Conservation (phyloP, 2,797 vertebrate genomes). For the Kryptolebias ocellatus region DNA sequence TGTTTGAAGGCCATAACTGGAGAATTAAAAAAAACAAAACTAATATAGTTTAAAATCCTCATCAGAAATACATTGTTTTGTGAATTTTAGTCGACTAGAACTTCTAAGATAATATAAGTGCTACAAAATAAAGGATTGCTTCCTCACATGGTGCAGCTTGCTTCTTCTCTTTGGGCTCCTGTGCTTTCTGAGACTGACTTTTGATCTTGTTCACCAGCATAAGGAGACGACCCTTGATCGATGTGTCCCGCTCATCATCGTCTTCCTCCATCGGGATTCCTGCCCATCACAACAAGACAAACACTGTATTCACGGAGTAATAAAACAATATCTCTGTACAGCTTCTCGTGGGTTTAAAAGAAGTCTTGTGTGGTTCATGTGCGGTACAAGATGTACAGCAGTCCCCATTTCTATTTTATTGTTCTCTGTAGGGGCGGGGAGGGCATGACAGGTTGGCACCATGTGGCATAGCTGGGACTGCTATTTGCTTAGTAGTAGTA, state of each 20-base stretch:
- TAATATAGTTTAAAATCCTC: too few species aligned
- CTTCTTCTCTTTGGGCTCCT: slow-evolving; percentile 85
- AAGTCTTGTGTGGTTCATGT: slow-evolving; percentile 10
- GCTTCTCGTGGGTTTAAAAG: slow-evolving; percentile 6
- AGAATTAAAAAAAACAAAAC: too few species aligned
- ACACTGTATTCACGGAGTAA: slow-evolving; percentile 5
- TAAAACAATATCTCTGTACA: slow-evolving; percentile 24
- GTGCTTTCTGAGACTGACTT: slow-evolving; percentile 86
- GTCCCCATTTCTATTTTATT: background rate
- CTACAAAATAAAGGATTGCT: background rate
- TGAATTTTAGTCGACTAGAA: background rate
- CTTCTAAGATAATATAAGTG: too few species aligned
- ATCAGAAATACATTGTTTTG: background rate
- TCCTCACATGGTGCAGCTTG: slow-evolving; percentile 89
- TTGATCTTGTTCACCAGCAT: slow-evolving; percentile 92
- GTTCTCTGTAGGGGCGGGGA: background rate
- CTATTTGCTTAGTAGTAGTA: slow-evolving; percentile 35
- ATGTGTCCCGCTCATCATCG: slow-evolving; percentile 87
- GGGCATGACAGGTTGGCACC: slow-evolving; percentile 15
- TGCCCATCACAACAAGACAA: slow-evolving; percentile 62
- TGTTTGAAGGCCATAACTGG: too few species aligned
- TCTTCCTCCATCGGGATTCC: slow-evolving; percentile 95
- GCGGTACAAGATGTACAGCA: background rate
- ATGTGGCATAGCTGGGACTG: slow-evolving; percentile 18
- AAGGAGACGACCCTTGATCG: slow-evolving; percentile 90